Percentiles rank a stretch among this genome's conserved stretches.
These are phyloP conservation scores for Leguminivora glycinivorella DNA, from an alignment of 1,140 invertebrate genomes.

Conservation along the genomic window DNA sequence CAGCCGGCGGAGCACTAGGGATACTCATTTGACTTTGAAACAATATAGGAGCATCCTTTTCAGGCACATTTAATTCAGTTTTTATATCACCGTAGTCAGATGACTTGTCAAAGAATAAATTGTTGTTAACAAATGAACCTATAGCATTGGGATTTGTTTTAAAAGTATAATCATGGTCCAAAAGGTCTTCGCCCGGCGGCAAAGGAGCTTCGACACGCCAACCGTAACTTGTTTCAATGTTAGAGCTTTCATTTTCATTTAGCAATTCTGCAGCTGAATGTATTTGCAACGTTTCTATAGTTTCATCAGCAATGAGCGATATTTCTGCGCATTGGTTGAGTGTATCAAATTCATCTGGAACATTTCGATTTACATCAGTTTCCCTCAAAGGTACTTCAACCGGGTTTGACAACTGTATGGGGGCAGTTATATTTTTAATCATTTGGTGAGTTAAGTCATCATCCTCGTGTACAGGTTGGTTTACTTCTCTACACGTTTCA, in stretches of 20 bases:
- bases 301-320: conserved; percentile 58
- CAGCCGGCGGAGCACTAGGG: conserved; percentile 55
- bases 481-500: conserved; percentile 64
- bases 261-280: conserved; percentile 53
- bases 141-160: conserved; percentile 41
- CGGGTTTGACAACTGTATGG: conserved; percentile 66
- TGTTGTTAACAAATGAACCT: conserved; percentile 48
- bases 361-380: conserved; percentile 32
- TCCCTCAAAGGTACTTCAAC: conserved; percentile 55
- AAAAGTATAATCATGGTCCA: conserved; percentile 42
- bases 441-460: conserved; percentile 60
- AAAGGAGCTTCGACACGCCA: conserved; percentile 41
- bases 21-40: conserved; percentile 50
- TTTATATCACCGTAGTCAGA: conserved; percentile 64
- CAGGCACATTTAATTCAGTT: conserved; percentile 54
- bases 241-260: conserved; percentile 42
- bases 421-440: conserved; percentile 71
- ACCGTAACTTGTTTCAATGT: conserved; percentile 44
- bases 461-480: conserved; percentile 56
- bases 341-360: conserved; percentile 38
- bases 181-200: conserved; percentile 17
- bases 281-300: conserved; percentile 55
- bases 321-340: conserved; percentile 51
- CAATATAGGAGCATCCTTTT: conserved; percentile 44
- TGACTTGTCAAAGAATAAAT: conserved; percentile 56